Evolutionary conservation across 2,113 vertebrate species (phyloP), one percentile per base, ranked within the genome.

Genomic region (Boleophthalmus pectinirostris): DNA sequence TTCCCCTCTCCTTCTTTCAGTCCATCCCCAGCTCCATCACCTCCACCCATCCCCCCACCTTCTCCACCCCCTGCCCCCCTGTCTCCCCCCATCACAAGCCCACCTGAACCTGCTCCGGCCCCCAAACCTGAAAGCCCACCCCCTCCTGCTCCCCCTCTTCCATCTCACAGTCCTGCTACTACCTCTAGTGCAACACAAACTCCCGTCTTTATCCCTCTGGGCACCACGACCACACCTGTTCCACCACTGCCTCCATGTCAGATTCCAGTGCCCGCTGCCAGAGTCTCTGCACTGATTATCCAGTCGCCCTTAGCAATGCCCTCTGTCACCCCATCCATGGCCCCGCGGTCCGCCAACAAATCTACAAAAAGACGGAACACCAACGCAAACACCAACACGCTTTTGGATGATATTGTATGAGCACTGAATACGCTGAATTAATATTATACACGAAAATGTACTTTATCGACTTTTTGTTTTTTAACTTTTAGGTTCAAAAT

Each of bases 401-500:
- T 95, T 51, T 72, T 99, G 93, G 97, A 99, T 84, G 95, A 97
- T 78, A 95, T 96, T 68, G 97, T 98, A 88, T 90, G 95, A 91
- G 38, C 14, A 65, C 51, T 11, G 45, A 11, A 21, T 57, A 6
- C 16, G 54, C 38, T 38, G 4, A 20, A 20, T 64, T 4, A 38
- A n/a, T 38, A n/a, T 54, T 16, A 21, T 24, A 66, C 2, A 38
- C n/a, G 11, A 18, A 13, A 16, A 58, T 46, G 0, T 6, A 43
- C 7, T 68, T 69, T 3, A 47, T 63, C 51, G 69, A 16, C 0
- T 13, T n/a, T 78, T 51, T 51, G 4, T 66, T 79, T 25, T 81
- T 10, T 81, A 24, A 69, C 69, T 24, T 91, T 66, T 72, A 99
- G 98, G 96, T 99, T 56, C 96, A 95, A 86, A 94, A 94, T 74